Percentiles rank a stretch among this genome's conserved stretches.
These are phyloP conservation scores for Lophotriccus pileatus DNA, from an alignment of 2,797 vertebrate species.

Conservation along the genomic window DNA sequence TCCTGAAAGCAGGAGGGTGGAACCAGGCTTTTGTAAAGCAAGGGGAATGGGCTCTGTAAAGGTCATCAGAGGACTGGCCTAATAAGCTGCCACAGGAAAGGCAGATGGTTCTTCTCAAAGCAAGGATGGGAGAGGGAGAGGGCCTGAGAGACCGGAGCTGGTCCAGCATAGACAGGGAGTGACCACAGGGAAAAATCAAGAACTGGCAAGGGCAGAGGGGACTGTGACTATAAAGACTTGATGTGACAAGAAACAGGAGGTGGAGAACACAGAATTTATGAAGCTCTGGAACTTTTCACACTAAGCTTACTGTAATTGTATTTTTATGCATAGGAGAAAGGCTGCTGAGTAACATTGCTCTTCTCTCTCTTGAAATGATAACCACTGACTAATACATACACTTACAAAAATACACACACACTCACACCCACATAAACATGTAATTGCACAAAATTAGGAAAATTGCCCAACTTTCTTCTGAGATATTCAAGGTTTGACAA, in stretches of 20 bases:
- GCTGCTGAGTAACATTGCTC: not conserved
- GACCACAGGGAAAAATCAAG: not conserved
- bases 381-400: not conserved
- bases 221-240: not conserved
- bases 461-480: not conserved
- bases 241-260: not conserved
- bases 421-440: not conserved
- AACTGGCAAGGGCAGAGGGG: not conserved
- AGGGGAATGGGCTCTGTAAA: not conserved
- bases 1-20: not conserved
- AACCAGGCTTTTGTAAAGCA: not conserved
- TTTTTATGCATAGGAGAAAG: not conserved
- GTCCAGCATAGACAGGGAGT: fast-evolving
- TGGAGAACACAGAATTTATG: not conserved
- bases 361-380: not conserved
- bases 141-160: not conserved
- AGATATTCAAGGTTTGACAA: not conserved
- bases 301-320: not conserved
- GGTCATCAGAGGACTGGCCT: not conserved
- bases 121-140: not conserved
- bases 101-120: not conserved
- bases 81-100: fast-evolving
- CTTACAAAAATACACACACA: not conserved
- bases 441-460: not conserved
- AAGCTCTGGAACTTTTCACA: not conserved